Percentiles rank a stretch among this genome's conserved stretches.
phyloP scores from a whole-genome alignment of 2,888 invertebrate genomes.

The Omphaloscelis lunosa region DNA sequence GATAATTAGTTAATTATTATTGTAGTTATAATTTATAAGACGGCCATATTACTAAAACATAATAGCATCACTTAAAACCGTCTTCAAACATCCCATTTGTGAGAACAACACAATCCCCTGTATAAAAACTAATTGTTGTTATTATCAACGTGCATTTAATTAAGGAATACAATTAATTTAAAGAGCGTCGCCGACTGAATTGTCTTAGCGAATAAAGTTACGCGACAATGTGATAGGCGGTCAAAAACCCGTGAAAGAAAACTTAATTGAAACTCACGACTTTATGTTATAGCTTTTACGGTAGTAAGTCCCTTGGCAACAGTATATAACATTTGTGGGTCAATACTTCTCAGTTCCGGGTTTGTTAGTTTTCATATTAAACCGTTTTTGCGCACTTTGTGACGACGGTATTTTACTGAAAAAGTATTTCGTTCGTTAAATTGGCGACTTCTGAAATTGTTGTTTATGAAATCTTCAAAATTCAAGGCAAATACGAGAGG shows the following conservation, averaged over 20 bases:
- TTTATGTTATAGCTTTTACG: conserved; percentile 28
- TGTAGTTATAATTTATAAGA: conserved; percentile 12
- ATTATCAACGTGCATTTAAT: conserved; percentile 42
- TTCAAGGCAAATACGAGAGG: not conserved
- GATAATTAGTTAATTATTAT: no score
- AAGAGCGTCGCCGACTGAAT: conserved; percentile 34
- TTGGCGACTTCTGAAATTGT: not conserved
- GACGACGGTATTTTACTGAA: conserved; percentile 22
- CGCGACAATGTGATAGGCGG: conserved; percentile 46
- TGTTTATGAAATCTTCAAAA: not conserved
- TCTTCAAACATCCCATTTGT: conserved; percentile 31
- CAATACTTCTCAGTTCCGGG: conserved; percentile 53
- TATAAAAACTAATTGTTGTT: conserved; percentile 45
- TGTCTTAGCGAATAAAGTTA: conserved; percentile 28
- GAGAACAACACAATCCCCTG: conserved; percentile 32
- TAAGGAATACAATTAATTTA: conserved; percentile 50
- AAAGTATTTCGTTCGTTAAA: conserved; percentile 6
- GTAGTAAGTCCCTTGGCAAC: conserved; percentile 44
- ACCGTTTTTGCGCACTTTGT: conserved; percentile 51
- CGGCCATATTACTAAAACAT: conserved; percentile 13
- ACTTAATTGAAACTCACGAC: conserved; percentile 40
- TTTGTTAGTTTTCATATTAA: conserved; percentile 42
- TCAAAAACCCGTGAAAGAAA: conserved; percentile 32
- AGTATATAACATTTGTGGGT: conserved; percentile 36
- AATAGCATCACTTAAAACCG: conserved; percentile 7